Base-by-base conservation (phyloP, 2,113 vertebrate species). In the Abramis brama region DNA sequence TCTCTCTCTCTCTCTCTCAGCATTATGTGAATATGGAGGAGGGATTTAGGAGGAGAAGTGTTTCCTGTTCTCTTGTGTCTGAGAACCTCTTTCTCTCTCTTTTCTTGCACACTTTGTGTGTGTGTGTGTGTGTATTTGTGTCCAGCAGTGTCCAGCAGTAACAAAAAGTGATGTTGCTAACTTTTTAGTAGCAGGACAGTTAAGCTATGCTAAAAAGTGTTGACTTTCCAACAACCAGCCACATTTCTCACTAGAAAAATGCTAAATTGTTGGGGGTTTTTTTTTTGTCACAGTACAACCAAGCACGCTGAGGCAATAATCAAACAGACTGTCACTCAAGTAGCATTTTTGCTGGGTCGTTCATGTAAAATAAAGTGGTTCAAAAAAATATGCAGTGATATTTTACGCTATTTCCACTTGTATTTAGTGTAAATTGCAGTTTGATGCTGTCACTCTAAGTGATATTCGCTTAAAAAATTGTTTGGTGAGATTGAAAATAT, bases 1-100 rank as follows among this genome's bases (percentile, higher is more conserved):
- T 36, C 17, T 50, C 36, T 30, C 36, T n/a, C 13, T n/a, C 13
- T 50, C 3, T 85, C 21, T 47, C 30, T 33, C 27, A 11, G 45
- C 4, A 43, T 82, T 62, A 59, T 79, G 77, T 21, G 60, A 81
- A 81, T 45, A 81, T 50, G 79, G 79, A 81, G 59, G 79, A 64
- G 79, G 77, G 77, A 19, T 79, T 60, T 17, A 45, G 50, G 9
- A 23, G 57, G 23, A 47, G 71, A 27, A 50, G 78, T 79, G 78
- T 79, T 79, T 79, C 78, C 78, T 79, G 78, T 79, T 60, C 57
- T 60, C 36, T 60, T 79, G 77, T 79, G 55, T 79, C 77, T 60
- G 21, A 39, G 33, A 43, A 33, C 2, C 55, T 60, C 11, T 60
- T 60, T 23, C 19, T 77, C 52, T 59, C 70, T 57, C 11, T 2